These are phyloP conservation scores for Sisor rabdophorus DNA, from an alignment of 2,113 vertebrate genomes.

Conservation along the genomic window DNA sequence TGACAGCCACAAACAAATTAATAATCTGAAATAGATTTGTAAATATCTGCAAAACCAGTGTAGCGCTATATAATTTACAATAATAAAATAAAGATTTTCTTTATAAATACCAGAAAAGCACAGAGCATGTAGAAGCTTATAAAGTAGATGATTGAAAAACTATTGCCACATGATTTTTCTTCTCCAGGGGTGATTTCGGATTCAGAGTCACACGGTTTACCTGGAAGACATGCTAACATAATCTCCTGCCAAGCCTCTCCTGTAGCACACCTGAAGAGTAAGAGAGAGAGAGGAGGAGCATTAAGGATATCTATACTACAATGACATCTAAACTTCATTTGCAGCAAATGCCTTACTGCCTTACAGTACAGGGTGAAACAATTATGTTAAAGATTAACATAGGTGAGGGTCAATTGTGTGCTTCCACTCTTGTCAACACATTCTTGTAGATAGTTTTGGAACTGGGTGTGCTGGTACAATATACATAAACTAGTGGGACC, in stretches of 20 bases:
- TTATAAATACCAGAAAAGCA: slow-evolving; percentile 86
- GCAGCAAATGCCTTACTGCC: background rate
- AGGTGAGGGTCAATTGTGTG: too few species aligned
- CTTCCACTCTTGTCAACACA: too few species aligned
- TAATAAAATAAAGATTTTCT: background rate
- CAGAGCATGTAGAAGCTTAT: slow-evolving; percentile 99
- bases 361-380: too few species aligned
- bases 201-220: slow-evolving; percentile 88
- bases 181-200: slow-evolving; percentile 88
- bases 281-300: background rate
- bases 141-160: slow-evolving; percentile 95
- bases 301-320: background rate
- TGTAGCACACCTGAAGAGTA: slow-evolving; percentile 84
- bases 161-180: slow-evolving; percentile 88
- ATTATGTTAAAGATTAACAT: too few species aligned
- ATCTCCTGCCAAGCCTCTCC: slow-evolving; percentile 99
- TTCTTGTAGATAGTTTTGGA: too few species aligned
- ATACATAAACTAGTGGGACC: too few species aligned
- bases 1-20: slow-evolving; percentile 97
- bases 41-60: background rate
- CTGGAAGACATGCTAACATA: slow-evolving; percentile 92
- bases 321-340: background rate
- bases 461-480: too few species aligned
- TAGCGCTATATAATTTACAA: background rate
- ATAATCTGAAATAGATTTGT: slow-evolving; percentile 78